Evolutionary conservation across 2,113 vertebrate genomes (phyloP), one percentile per base, ranked within the genome.

Genomic region (Notothenia rossii): DNA sequence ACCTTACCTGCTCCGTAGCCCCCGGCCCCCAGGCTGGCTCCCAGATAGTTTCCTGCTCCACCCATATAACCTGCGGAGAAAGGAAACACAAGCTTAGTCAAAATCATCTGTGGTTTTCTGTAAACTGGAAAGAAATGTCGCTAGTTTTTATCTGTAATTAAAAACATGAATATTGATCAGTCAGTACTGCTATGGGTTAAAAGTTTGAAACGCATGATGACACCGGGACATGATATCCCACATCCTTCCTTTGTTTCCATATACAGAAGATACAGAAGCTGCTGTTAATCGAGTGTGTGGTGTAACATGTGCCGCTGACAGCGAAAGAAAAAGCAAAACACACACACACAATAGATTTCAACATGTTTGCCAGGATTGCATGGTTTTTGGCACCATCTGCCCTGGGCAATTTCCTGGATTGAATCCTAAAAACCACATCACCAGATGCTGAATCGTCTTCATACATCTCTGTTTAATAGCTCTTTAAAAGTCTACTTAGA

Each of bases 1-100:
- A 12, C 29, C 15, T 88, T 81, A 94, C 93, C 93, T 91, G 90
- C 33, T 75, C 93, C 93, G 3, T 94, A 95, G 40, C 90, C 90
- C 1, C 84, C 91, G 4, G 84, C 4, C 1, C 84, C 79, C 55
- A 89, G 79, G 6, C 55, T 77, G 1, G 88, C 82, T 77, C 94
- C 94, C 48, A 82, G 83, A 70, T 94, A 95, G 74, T 89, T 87
- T 17, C 92, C 92, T 3, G 87, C 70, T 67, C 91, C 92, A 7
- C 77, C 86, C 0, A 70, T 4, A 17, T 92, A 93, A 60, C 94
- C 94, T 95, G 88, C 15, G 40, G 22, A 83, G 22, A 46, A 85
- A 83, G 72, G 79, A 9, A 67, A 63, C 40, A 67, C 22, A 70
- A 40, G 5, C 7, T 77, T 33, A 69, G 60, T 29, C 53, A 22